phyloP scores from a whole-genome alignment of 2,113 vertebrate genomes.

The Aegotheles bennettii region DNA sequence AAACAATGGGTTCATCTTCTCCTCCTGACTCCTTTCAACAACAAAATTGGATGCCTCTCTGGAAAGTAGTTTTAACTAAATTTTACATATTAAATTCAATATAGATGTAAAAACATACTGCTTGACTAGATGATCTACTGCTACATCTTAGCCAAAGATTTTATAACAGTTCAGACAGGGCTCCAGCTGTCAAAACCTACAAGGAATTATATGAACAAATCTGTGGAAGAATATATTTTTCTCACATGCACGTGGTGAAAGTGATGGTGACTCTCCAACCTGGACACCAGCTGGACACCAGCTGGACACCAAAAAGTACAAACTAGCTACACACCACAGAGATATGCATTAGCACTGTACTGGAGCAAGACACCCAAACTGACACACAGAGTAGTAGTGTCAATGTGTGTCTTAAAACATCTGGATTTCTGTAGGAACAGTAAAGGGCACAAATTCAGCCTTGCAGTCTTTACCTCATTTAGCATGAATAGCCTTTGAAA shows the following conservation, averaged over 20 bases:
- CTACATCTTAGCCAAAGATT: neutral
- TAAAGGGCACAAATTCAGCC: neutral
- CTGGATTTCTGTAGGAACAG: neutral
- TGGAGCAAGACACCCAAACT: neutral
- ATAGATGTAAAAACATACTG: neutral
- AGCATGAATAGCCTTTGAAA: neutral
- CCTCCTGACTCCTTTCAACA: neutral
- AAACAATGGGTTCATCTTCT: neutral
- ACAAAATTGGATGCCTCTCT: neutral
- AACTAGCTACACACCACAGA: neutral
- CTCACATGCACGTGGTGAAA: neutral
- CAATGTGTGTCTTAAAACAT: neutral
- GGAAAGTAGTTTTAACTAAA: neutral
- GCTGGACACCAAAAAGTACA: neutral
- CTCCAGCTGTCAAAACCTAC: neutral
- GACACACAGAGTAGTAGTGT: neutral
- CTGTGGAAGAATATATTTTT: neutral
- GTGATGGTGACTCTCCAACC: neutral
- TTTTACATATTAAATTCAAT: neutral
- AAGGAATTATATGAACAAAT: neutral
- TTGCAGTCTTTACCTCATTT: neutral
- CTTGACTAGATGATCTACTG: neutral
- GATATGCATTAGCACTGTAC: neutral
- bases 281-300: neutral
- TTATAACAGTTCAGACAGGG: neutral